A percentile compares a stretch with the other conserved stretches of the same genome.
Conservation (phyloP, 2,888 invertebrate genomes). For the Microctonus brassicae region DNA sequence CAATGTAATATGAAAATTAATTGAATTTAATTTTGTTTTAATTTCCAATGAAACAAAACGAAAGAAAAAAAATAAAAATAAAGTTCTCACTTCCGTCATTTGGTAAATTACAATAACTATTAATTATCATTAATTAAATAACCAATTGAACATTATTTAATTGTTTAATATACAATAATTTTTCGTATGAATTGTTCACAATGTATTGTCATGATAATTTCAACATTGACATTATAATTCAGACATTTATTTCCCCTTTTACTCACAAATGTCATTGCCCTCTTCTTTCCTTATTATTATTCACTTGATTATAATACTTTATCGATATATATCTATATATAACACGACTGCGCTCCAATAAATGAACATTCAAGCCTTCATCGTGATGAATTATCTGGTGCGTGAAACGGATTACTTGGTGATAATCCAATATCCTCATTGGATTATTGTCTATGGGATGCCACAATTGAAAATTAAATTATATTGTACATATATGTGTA, state of each 20-base stretch:
- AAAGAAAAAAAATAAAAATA: no score
- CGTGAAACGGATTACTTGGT: conserved; percentile 1
- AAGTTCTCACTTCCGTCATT: no score
- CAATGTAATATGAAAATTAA: no score
- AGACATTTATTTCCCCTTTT: neutral
- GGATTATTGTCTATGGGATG: neutral
- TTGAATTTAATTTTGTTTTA: no score
- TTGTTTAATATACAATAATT: no score
- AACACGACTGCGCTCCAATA: neutral
- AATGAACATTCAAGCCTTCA: conserved; percentile 8
- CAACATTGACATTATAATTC: neutral
- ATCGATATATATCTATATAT: conserved; percentile 1
- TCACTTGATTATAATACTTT: neutral
- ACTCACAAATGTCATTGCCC: neutral
- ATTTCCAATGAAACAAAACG: no score
- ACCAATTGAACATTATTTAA: no score
- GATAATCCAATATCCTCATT: conserved; percentile 8
- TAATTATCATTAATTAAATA: no score
- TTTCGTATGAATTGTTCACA: no score
- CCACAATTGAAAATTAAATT: conserved; percentile 5
- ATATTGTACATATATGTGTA: neutral
- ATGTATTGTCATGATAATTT: no score
- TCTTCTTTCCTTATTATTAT: conserved; percentile 10
- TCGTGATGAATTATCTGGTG: conserved; percentile 1
- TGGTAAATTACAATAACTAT: no score